Evolutionary conservation across 1,140 invertebrate genomes (phyloP), one percentile per base, ranked within the genome.

Genomic region (Pseudoatta argentina): DNA sequence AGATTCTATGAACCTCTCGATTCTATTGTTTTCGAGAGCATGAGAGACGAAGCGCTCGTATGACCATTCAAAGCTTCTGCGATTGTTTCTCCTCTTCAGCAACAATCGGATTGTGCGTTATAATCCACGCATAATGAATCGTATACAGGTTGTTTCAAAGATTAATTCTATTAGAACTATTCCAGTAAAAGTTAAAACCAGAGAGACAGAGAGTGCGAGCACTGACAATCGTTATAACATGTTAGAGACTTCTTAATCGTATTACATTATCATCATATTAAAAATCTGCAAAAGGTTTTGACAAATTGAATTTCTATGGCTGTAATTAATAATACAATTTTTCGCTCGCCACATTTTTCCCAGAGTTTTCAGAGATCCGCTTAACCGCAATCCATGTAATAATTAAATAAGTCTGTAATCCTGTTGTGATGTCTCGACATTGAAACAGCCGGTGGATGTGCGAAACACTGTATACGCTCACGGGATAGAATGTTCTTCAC

Each of bases 401-500:
- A 81, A 81, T 81, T 24, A 71, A 71, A 44, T 71, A 81, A 81
- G 14, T 39, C 30, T 5, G 10, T 57, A 55, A 55, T 71, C 34
- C 39, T 83, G 69, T 51, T 39, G 48, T 81, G 69, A 73, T 73
- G 79, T 48, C 69, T 73, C 79, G 69, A 75, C 78, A 59, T 44
- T 24, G 78, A 72, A 82, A 82, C 78, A 82, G 39, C 30, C 73
- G 30, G 30, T 53, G 39, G 55, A 73, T 82, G 66, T 30, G 67
- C 67, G 78, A 72, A 27, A 39, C 53, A 57, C 67, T 51, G 67
- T 82, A 73, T 48, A 73, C 34, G 78, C 51, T 59, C 34, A 30
- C 79, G 55, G 69, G 39, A 83, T 75, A 83, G 79, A 83, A 83
- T 59, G 78, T 71, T 73, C 79, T 83, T 83, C 55, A 48, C 79